Base-by-base conservation (phyloP, 2,113 vertebrate genomes). In the Corydoras maculifer region DNA sequence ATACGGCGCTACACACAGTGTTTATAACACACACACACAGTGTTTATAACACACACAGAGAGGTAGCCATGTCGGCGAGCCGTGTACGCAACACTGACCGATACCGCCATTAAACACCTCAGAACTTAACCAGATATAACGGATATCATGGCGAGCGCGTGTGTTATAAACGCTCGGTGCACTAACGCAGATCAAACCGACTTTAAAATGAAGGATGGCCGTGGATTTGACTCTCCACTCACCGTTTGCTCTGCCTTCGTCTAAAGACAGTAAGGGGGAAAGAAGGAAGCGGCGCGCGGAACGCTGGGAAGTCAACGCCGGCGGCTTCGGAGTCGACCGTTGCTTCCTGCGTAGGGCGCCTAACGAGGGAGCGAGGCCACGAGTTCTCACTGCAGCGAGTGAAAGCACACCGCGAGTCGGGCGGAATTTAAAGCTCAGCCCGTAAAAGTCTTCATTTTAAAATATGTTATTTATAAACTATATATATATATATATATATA, bases 201-300 rank as follows among this genome's bases (percentile, higher is more conserved):
- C 3, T 57, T 29, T 13, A 3, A 1, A 8, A 3, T 5, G 32
- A 11, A 62, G 8, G 80, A 79, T 77, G 73, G 13, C n/a, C 12
- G 12, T 0, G 62, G 75, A 79, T 81, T 69, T 66, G 6, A 2
- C n/a, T 15, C 5, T 32, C 18, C 14, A 69, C 80, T 81, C 66
- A 81, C 80, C 80, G 65, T 14, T 75, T 5, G 4, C 13, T 57
- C 75, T 77, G 72, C 13, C 67, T 70, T 9, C 58, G 9, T 43
- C 11, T 10, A 76, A n/a, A 81, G 68, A 75, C 80, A 75, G 77
- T 65, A 58, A 14, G 58, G 13, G 69, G 63, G 77, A 81, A 59
- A 79, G 77, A 1, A 62, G 70, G 75, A 79, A 65, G 18, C 55
- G 25, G 9, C 12, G 75, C 60, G 25, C 7, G 25, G 70, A 8